Conservation (phyloP, 2,888 invertebrate species). For the Microplitis manilae region DNA sequence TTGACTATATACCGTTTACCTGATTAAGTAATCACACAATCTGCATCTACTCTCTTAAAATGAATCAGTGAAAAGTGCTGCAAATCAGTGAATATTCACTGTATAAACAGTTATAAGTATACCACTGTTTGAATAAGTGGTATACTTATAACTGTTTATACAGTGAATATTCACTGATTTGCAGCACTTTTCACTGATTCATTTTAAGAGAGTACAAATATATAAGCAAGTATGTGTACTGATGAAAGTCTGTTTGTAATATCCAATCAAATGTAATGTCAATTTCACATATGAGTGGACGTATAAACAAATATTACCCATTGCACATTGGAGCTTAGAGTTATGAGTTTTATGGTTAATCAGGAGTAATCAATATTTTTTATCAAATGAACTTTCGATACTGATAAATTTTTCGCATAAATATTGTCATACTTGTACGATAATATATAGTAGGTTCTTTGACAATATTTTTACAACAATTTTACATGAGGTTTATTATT, state of each 20-base stretch:
- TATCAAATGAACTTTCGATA: neutral
- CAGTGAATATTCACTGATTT: no score
- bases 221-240: neutral
- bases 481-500: neutral
- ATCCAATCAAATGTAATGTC: neutral
- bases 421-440: neutral
- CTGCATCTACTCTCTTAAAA: no score
- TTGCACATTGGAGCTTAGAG: neutral
- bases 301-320: neutral
- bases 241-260: neutral
- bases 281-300: neutral
- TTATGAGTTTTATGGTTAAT: neutral
- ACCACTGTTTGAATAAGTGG: no score
- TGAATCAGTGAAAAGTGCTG: no score
- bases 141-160: no score
- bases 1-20: slow-evolving; percentile 54
- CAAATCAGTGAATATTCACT: no score
- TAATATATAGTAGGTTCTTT: neutral
- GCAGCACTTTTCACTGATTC: no score
- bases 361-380: neutral
- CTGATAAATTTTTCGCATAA: neutral
- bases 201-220: no score
- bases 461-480: neutral
- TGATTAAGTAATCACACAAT: slow-evolving; percentile 30
- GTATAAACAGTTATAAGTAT: no score